Conservation (phyloP, 2,113 vertebrate species). For the Saguinus imperator region DNA sequence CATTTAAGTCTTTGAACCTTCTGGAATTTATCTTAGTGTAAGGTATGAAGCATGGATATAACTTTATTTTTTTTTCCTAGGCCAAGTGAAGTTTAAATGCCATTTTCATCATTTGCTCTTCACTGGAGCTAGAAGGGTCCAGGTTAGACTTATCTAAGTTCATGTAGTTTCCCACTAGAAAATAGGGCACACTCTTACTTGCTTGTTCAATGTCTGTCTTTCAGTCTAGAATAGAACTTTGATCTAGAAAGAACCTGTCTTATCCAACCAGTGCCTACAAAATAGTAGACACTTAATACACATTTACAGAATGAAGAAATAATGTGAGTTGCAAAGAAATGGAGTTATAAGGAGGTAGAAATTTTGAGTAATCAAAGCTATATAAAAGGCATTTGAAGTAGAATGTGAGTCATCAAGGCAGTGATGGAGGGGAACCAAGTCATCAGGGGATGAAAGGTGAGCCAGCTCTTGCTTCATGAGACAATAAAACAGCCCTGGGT, state of each 20-base stretch:
- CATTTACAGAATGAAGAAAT: slow-evolving; percentile 15
- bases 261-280: neutral
- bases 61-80: slow-evolving; percentile 54
- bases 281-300: slow-evolving; percentile 1
- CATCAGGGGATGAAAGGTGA: neutral
- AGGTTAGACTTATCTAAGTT: slow-evolving; percentile 28
- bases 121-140: neutral
- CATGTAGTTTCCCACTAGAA: slow-evolving; percentile 20
- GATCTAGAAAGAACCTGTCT: slow-evolving; percentile 16
- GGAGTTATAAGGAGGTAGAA: neutral
- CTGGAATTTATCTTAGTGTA: slow-evolving; percentile 70
- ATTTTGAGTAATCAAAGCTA: neutral
- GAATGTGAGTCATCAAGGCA: neutral
- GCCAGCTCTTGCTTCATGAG: neutral
- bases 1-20: slow-evolving; percentile 67
- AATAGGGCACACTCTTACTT: neutral
- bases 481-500: neutral
- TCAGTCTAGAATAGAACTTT: slow-evolving; percentile 24
- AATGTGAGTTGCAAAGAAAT: slow-evolving; percentile 5
- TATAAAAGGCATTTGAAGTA: neutral
- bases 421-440: neutral
- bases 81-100: slow-evolving; percentile 66
- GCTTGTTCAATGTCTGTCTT: neutral
- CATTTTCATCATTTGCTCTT: slow-evolving; percentile 52
- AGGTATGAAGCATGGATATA: slow-evolving; percentile 57